Base-by-base conservation (phyloP, 2,888 invertebrate species). In the Agrilus mali region DNA sequence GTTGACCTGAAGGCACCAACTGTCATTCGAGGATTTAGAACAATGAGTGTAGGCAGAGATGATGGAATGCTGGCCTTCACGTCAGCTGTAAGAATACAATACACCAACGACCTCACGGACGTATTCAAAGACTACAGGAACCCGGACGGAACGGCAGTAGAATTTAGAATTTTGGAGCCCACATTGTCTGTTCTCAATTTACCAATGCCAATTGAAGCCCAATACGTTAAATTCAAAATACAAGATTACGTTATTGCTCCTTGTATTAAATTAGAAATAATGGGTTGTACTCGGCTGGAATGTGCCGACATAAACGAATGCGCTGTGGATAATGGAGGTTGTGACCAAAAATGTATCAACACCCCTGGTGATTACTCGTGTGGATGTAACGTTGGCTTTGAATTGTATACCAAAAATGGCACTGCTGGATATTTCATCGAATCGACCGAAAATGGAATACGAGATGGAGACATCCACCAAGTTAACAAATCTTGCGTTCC, bases 401-500 rank as follows among this genome's bases (percentile, higher is more conserved):
- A 94, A 59, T 71, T 97, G 12, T 94, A 90, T 65, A 76, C 78
- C 4, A 67, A 74, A 12, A 90, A 95, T 59, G 94, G 94, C 7
- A 95, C 94, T 0, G 89, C 93, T 47, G 93, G 92, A 12, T 92
- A 82, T 59, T 59, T 70, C 39, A 77, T 96, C 41, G 87, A 86
- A 55, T 69, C 71, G 43, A 80, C 80, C 0, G 96, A 97, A 70
- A 82, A 80, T 42, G 96, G 97, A 5, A 75, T 82, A 48, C 75
- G 87, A 46, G 89, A 93, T 57, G 92, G 90, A 0, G 95, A 96
- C 60, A 76, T 82, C 2, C 87, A 84, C 61, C 86, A 89, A 61
- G 77, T 83, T 53, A 94, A 95, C 63, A 95, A 96, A 69, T 88
- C 94, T 27, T 96, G 95, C 65, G 94, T 95, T 10, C 88, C 90